Evolutionary conservation across 2,113 vertebrate genomes (phyloP), one percentile per base, ranked within the genome.

Genomic region (Sinocyclocheilus grahami): DNA sequence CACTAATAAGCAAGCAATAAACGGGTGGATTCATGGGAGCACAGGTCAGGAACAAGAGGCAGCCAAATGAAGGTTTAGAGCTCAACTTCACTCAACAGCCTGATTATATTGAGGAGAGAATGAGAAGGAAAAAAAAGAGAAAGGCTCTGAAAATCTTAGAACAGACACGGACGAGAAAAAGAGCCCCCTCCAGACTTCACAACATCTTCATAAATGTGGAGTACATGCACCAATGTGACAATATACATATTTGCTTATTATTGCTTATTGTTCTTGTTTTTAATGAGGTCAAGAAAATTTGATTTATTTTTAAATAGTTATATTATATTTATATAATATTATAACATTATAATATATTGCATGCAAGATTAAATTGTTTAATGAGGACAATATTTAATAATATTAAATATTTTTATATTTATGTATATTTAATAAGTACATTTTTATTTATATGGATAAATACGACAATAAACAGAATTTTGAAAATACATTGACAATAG

Each of bases 151-250:
- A 80, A 81, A 37, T 46, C n/a, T 24, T 58, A 63, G 53, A 75
- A 22, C 69, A 83, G 22, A 39, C 42, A 48, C 11, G 42, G 62
- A 71, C 5, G 27, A 13, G 37, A 71, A 33, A 8, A 55, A 75
- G 16, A 89, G 83, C 18, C 37, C 30, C 69, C 78, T 65, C 14
- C 8, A 24, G 69, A 55, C 69, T 84, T 62, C n/a, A 60, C 71
- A 76, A 24, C 37, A n/a, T 24, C 33, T 77, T 78, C 30, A 69
- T 85, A 48, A 79, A 69, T 85, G 62, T 92, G 91, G 90, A 92
- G 90, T 94, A 53, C 13, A 53, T 4, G 51, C 51, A 53, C 51
- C 51, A 55, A 5, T 55, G 5, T 55, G 53, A 55, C 3, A 48
- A 48, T 12, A 48, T 2, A 48, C 6, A 48, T 48, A 48, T 48